A percentile compares a stretch with the other conserved stretches of the same genome.
phyloP scores from a whole-genome alignment of 2,113 vertebrate genomes.

The Cryptotis parvus region DNA sequence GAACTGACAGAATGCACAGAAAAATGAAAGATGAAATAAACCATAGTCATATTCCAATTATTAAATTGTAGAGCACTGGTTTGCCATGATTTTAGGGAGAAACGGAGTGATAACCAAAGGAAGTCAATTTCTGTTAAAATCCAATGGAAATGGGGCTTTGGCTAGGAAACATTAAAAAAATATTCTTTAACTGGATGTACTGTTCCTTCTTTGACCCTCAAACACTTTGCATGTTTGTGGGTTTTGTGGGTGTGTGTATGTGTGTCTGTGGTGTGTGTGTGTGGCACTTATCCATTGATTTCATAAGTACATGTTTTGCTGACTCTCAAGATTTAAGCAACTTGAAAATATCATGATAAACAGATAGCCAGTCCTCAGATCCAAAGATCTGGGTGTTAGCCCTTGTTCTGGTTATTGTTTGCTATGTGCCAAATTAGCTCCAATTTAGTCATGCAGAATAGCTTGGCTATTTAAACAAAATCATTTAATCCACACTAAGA shows the following conservation, averaged over 20 bases:
- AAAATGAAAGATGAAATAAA: conserved; percentile 36
- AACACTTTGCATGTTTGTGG: background rate
- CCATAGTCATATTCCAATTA: background rate
- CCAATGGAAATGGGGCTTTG: background rate
- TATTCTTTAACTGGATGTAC: background rate
- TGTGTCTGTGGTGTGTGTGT: no score
- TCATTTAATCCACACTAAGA: background rate
- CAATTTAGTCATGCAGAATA: background rate
- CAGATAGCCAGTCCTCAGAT: background rate
- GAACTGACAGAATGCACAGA: background rate
- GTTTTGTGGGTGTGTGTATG: background rate
- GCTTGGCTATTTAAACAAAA: no score
- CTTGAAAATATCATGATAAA: background rate
- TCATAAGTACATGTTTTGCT: background rate
- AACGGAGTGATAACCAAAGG: background rate
- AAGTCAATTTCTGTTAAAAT: background rate
- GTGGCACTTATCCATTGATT: background rate
- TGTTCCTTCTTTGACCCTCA: background rate
- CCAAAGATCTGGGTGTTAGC: background rate
- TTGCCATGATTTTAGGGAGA: conserved; percentile 11
- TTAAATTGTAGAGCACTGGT: background rate
- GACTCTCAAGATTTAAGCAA: background rate
- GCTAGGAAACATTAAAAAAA: background rate
- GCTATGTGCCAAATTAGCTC: background rate
- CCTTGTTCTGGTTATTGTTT: background rate